phyloP scores from a whole-genome alignment of 2,113 vertebrate genomes.

The Lathamus discolor region DNA sequence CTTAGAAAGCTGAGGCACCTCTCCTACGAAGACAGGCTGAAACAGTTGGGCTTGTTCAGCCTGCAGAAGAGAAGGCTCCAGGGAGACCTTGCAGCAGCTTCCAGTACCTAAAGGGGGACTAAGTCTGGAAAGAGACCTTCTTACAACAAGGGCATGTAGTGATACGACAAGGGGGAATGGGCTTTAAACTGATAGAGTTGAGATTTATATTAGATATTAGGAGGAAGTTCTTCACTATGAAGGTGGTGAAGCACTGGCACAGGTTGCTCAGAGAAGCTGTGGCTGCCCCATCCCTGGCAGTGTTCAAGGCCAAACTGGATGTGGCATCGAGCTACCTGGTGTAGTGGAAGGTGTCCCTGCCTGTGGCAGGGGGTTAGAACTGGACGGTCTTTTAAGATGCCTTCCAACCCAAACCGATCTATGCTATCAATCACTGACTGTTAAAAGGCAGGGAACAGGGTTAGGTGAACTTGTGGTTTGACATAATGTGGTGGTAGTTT shows the following conservation, averaged over 20 bases:
- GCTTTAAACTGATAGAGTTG: not conserved
- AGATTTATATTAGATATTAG: not conserved
- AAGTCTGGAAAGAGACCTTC: not conserved
- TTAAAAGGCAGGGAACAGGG: not conserved
- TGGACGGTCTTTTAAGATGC: not conserved
- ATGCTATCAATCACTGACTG: not conserved
- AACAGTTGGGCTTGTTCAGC: not conserved
- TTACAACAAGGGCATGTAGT: not conserved
- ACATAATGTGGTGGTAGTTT: not conserved
- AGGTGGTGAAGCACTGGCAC: not conserved
- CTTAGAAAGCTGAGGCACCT: not conserved
- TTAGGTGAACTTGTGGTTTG: not conserved
- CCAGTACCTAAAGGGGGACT: not conserved
- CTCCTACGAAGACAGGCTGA: not conserved
- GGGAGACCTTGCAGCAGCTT: not conserved
- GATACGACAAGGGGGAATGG: not conserved
- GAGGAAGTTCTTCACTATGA: not conserved
- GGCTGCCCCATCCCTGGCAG: not conserved
- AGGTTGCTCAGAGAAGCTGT: not conserved
- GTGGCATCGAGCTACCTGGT: not conserved
- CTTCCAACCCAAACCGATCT: not conserved
- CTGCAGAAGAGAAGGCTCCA: not conserved
- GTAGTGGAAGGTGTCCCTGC: not conserved
- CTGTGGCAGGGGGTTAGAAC: not conserved
- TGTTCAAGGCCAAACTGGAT: not conserved